Base-by-base conservation (phyloP, 2,797 vertebrate genomes). In the Falco novaeseelandiae region DNA sequence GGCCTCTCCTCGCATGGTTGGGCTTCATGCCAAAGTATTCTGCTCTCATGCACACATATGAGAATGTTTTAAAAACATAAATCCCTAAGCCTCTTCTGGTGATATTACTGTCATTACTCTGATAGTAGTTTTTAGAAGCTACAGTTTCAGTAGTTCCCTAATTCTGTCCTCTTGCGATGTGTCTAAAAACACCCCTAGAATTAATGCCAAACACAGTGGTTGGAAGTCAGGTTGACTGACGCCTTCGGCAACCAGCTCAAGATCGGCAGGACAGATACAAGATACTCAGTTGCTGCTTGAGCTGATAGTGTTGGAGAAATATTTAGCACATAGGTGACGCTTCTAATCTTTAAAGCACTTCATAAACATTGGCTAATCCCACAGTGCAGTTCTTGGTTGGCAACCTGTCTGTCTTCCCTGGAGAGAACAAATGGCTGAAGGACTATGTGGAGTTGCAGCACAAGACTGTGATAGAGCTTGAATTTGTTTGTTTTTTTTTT, bases 261-360 rank as follows among this genome's bases (percentile, higher is more conserved):
- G 95, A 89, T 93, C 79, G 44, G 89, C 84, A 48, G 89, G 32
- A 91, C 3, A 91, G 95, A 88, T 94, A 94, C 59, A 25, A 91
- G 94, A 44, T 83, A 61, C 89, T 83, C 8, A 10, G 67, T 66
- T 82, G 95, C 95, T 83, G 48, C 63, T 94, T 9, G 14, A 17
- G 91, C 95, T 86, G 95, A 90, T 94, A 95, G 94, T 49, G 90
- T 91, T 59, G 32, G 87, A 25, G 89, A 86, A 91, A 63, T 95
- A 96, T 96, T 95, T 94, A 96, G 95, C 95, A 74, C 91, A 55
- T 80, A 91, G 94, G 96, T 94, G 96, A 93, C 94, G 86, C 82
- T 91, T 91, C 72, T 93, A 80, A 89, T 96, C 94, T 93, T 85
- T 93, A 87, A 93, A 95, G 94, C 82, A 48, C 95, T 95, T 84